Evolutionary conservation across 2,888 invertebrate species (phyloP), one percentile per base, ranked within the genome.

Genomic region (Schrankia costaestrigalis): DNA sequence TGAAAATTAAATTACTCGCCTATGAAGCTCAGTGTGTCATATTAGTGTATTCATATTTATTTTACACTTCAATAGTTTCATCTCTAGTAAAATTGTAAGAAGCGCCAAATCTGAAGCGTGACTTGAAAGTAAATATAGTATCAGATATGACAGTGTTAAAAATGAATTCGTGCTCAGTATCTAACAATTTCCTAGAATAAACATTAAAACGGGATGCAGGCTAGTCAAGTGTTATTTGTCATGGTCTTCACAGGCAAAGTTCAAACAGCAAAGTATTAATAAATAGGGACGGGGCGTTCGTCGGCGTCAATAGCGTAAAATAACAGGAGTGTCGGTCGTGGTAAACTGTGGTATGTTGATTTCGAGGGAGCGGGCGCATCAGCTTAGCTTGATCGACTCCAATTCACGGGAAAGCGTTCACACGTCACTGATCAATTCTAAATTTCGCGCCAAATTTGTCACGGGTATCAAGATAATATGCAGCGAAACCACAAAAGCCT

Each of bases 1-100:
- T 55, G 63, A 71, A 70, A 74, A 71, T 76, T 72, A 67, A 77
- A 78, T 76, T 74, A 71, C 63, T 53, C 60, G 44, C 51, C 45
- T 59, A 58, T 61, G 56, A 53, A 60, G 31, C 46, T 45, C 49
- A 46, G 39, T 33, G 44, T 54, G 38, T 50, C 50, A 46, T 41
- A 39, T 23, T 8, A 26, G 15, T 27, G 30, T 25, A 13, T 32
- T 9, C 5, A 23, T 18, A 11, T 11, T 12, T 34, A 30, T 23
- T 25, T 12, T 22, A 4, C 3, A 22, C 13, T 13, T 28, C 11
- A 7, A n/a, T 21, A 22, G n/a, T 21, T 14, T 9, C 7, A 10
- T 11, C 8, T 27, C 17, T 2, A 25, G 11, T 17, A 25, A 6
- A 15, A 15, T 13, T 8, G 17, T 21, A 42, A 46, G 34, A 24